Evolutionary conservation across 2,888 invertebrate species (phyloP), one percentile per base, ranked within the genome.

Genomic region (Limenitis camilla): DNA sequence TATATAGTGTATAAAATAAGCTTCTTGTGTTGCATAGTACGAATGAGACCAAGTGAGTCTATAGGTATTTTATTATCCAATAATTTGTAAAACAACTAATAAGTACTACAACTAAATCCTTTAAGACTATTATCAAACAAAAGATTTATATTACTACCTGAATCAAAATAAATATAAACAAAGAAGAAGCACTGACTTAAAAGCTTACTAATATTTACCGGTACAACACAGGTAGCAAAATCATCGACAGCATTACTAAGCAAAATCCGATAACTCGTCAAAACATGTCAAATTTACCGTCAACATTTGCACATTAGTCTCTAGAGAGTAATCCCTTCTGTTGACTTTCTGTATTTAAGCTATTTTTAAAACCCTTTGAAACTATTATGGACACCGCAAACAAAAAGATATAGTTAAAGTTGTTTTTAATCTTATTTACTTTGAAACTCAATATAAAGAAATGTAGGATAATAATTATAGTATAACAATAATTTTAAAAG

Each of bases 201-300:
- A 30, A 19, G 10, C 32, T 8, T 40, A 29, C 19, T 40, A 33
- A 35, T 30, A 40, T 33, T 33, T 45, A 30, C 19, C 32, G 29
- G 45, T 38, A 2, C 32, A 68, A 71, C 52, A 71, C 78, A 80
- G 78, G 80, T 80, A 81, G 81, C 45, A 4, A 50, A 55, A 57
- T 61, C 61, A 52, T 62, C 63, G 70, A 73, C 62, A 72, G 65
- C 72, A 77, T 84, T 80, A 82, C 76, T 61, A 64, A 72, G 78
- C 80, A 74, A 57, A n/a, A 81, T 77, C 72, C 76, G 60, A 73
- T 69, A 71, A 64, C 49, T 59, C 72, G 83, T 85, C 85, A 84
- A 76, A 85, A 84, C 76, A 86, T 76, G 78, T 78, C 84, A 82
- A 79, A 82, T 74, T 69, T 61, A 43, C 62, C 62, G 69, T 72